Conservation (phyloP, 1,140 invertebrate species). For the Linepithema humile region DNA sequence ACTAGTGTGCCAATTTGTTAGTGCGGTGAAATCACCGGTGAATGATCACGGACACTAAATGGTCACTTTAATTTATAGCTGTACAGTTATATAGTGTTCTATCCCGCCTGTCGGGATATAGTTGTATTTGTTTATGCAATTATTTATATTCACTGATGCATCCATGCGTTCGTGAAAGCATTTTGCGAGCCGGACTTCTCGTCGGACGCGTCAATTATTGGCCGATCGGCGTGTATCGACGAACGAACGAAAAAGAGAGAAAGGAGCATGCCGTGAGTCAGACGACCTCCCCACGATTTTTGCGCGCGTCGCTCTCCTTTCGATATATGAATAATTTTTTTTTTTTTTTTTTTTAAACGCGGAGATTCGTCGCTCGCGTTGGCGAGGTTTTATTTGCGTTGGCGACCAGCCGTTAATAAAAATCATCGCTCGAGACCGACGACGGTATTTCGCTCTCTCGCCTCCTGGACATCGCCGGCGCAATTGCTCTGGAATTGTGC, state of each 20-base stretch:
- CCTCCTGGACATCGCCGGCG: not conserved
- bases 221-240: conserved; percentile 8
- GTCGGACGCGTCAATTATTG: conserved; percentile 8
- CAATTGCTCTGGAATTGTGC: too few relatives aligned
- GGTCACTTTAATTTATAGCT: not conserved
- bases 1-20: conserved; percentile 1
- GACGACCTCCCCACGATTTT: not conserved
- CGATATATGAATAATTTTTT: conserved; percentile 23
- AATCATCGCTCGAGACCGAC: conserved; percentile 23
- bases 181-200: not conserved
- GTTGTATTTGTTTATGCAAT: not conserved
- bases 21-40: not conserved
- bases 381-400: not conserved
- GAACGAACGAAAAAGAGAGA: not conserved
- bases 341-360: not conserved
- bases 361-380: not conserved
- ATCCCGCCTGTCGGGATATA: not conserved
- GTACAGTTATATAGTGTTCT: not conserved
- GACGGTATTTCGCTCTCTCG: not conserved
- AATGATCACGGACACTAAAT: not conserved
- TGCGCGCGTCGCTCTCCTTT: not conserved
- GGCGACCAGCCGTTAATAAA: conserved; percentile 24
- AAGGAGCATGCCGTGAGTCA: not conserved
- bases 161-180: not conserved
- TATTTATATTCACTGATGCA: not conserved